Percentiles rank a stretch among this genome's conserved stretches.
These are phyloP conservation scores for Choloepus didactylus DNA, from an alignment of 2,797 vertebrate genomes.

Conservation along the genomic window DNA sequence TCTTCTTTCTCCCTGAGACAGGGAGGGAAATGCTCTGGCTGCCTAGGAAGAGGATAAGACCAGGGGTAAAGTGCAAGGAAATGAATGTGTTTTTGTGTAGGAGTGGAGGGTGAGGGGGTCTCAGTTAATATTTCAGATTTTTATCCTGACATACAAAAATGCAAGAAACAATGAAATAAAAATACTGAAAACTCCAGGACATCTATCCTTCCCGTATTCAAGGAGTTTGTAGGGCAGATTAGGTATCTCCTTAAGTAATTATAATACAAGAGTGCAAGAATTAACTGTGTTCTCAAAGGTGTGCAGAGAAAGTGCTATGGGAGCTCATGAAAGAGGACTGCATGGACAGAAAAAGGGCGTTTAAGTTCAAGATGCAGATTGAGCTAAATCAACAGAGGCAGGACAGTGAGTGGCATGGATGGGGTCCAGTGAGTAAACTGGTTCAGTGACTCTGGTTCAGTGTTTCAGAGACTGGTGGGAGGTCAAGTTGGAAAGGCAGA, in stretches of 20 bases:
- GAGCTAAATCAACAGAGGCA: background rate
- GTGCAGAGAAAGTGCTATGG: background rate
- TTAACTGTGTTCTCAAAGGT: background rate
- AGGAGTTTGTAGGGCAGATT: background rate
- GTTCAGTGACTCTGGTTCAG: background rate
- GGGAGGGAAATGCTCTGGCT: background rate
- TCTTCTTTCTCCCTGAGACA: background rate
- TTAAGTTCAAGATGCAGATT: background rate
- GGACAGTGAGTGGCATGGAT: background rate
- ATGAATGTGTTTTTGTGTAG: background rate
- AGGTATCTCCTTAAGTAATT: background rate
- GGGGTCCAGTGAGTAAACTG: background rate
- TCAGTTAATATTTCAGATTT: conserved; percentile 20
- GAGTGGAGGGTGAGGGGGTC: background rate
- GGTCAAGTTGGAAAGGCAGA: background rate
- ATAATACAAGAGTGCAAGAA: background rate
- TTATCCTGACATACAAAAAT: background rate
- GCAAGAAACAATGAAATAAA: background rate
- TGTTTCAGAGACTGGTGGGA: background rate
- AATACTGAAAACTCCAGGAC: conserved; percentile 5
- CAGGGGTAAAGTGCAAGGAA: background rate
- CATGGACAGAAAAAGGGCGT: background rate
- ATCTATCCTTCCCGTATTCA: background rate
- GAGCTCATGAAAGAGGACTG: background rate
- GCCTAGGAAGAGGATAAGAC: background rate